phyloP scores from a whole-genome alignment of 1,140 invertebrate species.

The Lasaia peninsularis region DNA sequence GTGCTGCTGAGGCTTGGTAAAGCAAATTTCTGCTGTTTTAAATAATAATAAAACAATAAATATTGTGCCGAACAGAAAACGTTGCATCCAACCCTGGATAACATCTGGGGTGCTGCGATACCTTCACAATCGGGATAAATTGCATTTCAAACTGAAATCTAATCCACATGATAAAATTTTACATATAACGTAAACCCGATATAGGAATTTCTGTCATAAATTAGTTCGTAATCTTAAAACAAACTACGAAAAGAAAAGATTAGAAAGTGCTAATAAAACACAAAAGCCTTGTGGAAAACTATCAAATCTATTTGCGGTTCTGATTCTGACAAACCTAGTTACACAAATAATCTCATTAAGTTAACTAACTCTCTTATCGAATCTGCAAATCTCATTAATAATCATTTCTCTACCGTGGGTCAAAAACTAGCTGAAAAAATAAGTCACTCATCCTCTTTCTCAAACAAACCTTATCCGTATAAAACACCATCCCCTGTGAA shows the following conservation, averaged over 20 bases:
- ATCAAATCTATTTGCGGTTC: conserved; percentile 15
- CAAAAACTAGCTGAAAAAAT: conserved; percentile 21
- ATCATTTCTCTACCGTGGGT: conserved; percentile 18
- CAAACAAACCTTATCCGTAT: background rate
- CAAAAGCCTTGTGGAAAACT: conserved; percentile 23
- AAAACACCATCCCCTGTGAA: conserved; percentile 1
- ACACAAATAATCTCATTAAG: conserved; percentile 10
- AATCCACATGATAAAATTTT: conserved; percentile 16
- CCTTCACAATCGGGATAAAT: conserved; percentile 16
- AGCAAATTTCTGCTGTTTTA: background rate
- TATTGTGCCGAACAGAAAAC: conserved; percentile 9
- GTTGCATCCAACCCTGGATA: conserved; percentile 21
- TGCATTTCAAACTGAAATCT: conserved; percentile 10
- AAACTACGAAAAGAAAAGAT: conserved; percentile 16
- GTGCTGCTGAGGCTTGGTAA: background rate
- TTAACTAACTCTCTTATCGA: background rate
- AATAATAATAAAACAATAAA: conserved; percentile 4
- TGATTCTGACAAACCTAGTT: conserved; percentile 1
- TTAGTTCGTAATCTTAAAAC: conserved; percentile 16
- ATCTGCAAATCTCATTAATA: conserved; percentile 18
- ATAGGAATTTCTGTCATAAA: conserved; percentile 21
- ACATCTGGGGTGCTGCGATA: conserved; percentile 18
- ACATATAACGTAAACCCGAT: conserved; percentile 19
- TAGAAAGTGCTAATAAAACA: conserved; percentile 13
- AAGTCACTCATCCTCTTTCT: background rate